These are phyloP conservation scores for Limnodromus scolopaceus DNA, from an alignment of 2,797 vertebrate species.

Conservation along the genomic window DNA sequence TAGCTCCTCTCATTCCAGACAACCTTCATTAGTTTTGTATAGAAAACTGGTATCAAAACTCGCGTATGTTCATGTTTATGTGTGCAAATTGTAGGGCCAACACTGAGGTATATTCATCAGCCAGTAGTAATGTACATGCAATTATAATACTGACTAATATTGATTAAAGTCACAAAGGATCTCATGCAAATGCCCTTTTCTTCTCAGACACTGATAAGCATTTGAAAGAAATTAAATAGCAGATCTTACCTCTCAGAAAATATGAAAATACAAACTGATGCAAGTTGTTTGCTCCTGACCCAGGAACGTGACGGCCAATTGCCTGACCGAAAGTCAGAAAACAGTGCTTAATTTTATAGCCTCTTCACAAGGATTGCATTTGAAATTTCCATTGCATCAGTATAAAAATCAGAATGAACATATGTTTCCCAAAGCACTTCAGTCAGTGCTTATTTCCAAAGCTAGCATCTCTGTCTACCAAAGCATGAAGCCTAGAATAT, in stretches of 20 bases:
- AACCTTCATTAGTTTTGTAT: background rate
- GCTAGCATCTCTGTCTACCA: background rate
- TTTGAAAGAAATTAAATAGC: background rate
- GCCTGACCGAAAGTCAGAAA: background rate
- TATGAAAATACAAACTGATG: background rate
- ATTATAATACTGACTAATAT: background rate
- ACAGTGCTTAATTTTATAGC: background rate
- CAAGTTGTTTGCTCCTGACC: background rate
- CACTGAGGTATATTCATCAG: background rate
- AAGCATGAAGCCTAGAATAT: background rate
- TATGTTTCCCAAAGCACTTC: background rate
- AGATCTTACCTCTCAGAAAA: background rate
- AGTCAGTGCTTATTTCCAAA: background rate
- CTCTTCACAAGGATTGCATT: background rate
- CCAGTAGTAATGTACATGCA: background rate
- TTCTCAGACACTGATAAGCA: background rate
- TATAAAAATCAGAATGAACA: background rate
- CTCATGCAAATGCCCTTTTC: background rate
- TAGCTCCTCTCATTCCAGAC: background rate
- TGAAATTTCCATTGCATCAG: background rate
- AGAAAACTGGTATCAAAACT: background rate
- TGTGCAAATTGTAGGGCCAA: background rate
- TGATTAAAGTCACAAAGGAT: background rate
- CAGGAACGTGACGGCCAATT: background rate
- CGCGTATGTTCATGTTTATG: background rate